Conservation (phyloP, 1,140 invertebrate species). For the Mesaphorura yosii region DNA sequence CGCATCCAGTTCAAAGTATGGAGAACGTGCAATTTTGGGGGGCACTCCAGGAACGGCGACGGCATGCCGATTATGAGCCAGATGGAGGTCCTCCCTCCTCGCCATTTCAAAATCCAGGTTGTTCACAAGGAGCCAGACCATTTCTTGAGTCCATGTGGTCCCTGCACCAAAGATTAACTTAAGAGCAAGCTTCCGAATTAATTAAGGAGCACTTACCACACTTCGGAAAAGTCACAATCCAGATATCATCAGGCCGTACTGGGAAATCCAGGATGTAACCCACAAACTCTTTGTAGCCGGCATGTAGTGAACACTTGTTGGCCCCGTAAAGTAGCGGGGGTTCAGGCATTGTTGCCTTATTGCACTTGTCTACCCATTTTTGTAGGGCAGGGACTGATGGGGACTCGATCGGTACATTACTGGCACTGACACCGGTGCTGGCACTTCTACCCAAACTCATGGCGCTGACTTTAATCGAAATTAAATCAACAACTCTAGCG, state of each 20-base stretch:
- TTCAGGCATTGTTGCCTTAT: too few relatives aligned
- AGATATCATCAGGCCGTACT: conserved; percentile 57
- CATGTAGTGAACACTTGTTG: too few relatives aligned
- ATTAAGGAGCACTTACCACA: conserved; percentile 62
- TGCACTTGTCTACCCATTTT: too few relatives aligned
- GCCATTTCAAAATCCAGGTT: conserved; percentile 42
- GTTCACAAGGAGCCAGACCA: conserved; percentile 45
- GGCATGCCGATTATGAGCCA: conserved; percentile 52
- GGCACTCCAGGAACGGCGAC: conserved; percentile 62
- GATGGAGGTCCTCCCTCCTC: conserved; percentile 41
- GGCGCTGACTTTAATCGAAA: too few relatives aligned
- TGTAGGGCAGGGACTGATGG: too few relatives aligned
- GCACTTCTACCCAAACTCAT: too few relatives aligned
- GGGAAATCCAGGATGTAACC: conserved; percentile 34
- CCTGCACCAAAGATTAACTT: too few relatives aligned
- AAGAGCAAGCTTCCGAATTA: too few relatives aligned
- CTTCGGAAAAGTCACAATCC: conserved; percentile 67
- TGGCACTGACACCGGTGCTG: too few relatives aligned
- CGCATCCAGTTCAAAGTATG: conserved; percentile 36
- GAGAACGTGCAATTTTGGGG: conserved; percentile 34
- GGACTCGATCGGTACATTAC: too few relatives aligned
- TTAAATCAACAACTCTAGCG: too few relatives aligned
- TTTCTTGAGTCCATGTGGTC: conserved; percentile 50
- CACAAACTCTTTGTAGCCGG: conserved; percentile 18
- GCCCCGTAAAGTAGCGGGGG: too few relatives aligned